These are phyloP conservation scores for Pitangus sulphuratus DNA, from an alignment of 2,797 vertebrate genomes.

Conservation along the genomic window DNA sequence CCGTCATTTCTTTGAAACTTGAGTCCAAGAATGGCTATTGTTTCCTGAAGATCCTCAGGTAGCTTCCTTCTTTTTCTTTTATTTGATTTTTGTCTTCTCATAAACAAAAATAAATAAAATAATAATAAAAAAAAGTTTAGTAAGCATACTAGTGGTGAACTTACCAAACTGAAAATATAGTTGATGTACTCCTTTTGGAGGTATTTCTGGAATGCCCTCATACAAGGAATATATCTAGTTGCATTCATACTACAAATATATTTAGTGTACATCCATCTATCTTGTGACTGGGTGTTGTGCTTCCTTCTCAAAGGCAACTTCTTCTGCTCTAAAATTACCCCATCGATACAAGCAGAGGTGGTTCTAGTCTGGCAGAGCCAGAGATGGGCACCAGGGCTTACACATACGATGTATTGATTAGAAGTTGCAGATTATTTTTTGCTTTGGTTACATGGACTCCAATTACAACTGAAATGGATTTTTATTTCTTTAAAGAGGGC, in stretches of 20 bases:
- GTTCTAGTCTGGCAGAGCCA: background rate
- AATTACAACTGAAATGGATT: background rate
- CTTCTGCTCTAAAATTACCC: background rate
- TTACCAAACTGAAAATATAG: background rate
- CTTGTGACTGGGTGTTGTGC: background rate
- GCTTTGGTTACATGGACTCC: background rate
- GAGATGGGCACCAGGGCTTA: background rate
- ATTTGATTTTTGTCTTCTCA: background rate
- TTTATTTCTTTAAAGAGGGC: background rate
- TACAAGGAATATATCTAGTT: background rate
- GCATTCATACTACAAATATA: background rate
- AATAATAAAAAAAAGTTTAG: background rate
- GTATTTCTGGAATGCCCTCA: background rate
- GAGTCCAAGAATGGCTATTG: background rate
- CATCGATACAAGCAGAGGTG: background rate
- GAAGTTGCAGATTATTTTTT: background rate
- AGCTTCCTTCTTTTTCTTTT: background rate
- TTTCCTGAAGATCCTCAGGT: background rate
- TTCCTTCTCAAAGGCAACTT: background rate
- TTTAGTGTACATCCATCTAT: background rate
- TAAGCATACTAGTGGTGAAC: background rate
- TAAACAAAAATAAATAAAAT: background rate
- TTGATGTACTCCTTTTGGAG: background rate
- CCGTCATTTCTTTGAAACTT: background rate
- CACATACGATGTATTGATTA: background rate